phyloP scores from a whole-genome alignment of 2,888 invertebrate genomes.

The Cistogaster globosa region DNA sequence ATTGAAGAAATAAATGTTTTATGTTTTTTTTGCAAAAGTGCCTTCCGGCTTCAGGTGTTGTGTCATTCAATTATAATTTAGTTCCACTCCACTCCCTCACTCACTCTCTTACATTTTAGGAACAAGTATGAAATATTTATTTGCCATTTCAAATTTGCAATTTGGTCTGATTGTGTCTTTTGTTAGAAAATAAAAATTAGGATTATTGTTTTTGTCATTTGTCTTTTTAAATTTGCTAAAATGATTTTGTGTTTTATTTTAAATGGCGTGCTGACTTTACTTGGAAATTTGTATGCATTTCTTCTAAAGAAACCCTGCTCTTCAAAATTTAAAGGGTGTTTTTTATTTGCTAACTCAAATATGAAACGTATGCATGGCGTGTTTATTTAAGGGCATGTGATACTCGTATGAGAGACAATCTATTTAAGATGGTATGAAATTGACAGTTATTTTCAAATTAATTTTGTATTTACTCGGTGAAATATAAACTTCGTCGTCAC shows the following conservation, averaged over 20 bases:
- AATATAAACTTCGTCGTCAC: slow-evolving; percentile 7
- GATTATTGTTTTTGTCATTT: slow-evolving; percentile 67
- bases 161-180: slow-evolving; percentile 49
- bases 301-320: slow-evolving; percentile 1
- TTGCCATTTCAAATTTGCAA: slow-evolving; percentile 60
- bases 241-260: slow-evolving; percentile 23
- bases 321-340: slow-evolving; percentile 44
- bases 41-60: slow-evolving; percentile 78
- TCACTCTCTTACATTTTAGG: slow-evolving; percentile 31
- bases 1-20: slow-evolving; percentile 21
- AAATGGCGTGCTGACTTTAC: slow-evolving; percentile 51
- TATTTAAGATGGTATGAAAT: slow-evolving; percentile 43
- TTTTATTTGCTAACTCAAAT: slow-evolving; percentile 8
- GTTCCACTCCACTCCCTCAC: slow-evolving; percentile 34
- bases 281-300: slow-evolving; percentile 23
- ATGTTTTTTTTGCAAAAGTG: slow-evolving; percentile 33
- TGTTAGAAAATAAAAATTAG: slow-evolving; percentile 26
- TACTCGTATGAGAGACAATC: background rate
- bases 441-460: slow-evolving; percentile 68
- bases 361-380: slow-evolving; percentile 17
- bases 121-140: slow-evolving; percentile 57
- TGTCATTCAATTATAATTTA: slow-evolving; percentile 80
- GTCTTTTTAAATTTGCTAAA: slow-evolving; percentile 45
- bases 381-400: slow-evolving; percentile 38
- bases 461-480: slow-evolving; percentile 49